Evolutionary conservation across 2,113 vertebrate genomes (phyloP).

Genomic region (Morone saxatilis): DNA sequence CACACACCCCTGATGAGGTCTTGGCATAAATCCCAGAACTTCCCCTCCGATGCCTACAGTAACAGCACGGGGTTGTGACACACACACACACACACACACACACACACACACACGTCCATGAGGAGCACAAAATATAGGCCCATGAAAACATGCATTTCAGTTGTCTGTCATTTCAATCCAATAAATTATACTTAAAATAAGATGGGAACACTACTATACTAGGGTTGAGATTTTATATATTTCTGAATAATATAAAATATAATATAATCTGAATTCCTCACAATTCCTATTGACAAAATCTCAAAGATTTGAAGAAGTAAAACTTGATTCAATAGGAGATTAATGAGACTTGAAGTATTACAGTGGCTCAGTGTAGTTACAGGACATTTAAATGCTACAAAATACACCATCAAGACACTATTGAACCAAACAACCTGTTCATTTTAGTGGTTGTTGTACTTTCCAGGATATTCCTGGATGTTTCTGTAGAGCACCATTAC

Average conservation of each 20-base stretch:
- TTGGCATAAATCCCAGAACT: constrained; percentile 70
- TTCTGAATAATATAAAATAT: too few relatives aligned
- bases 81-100: neutral
- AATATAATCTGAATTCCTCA: too few relatives aligned
- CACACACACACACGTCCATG: neutral
- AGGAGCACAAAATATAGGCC: neutral
- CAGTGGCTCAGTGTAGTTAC: neutral
- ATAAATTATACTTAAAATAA: neutral
- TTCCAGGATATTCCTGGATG: too few relatives aligned
- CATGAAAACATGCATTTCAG: neutral
- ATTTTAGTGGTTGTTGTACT: neutral
- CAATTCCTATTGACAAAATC: neutral
- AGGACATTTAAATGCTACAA: neutral
- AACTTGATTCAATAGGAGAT: neutral
- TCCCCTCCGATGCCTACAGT: constrained; percentile 27
- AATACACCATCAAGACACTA: neutral
- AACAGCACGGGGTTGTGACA: constrained; percentile 38
- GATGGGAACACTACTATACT: neutral
- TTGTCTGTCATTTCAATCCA: neutral
- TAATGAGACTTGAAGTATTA: neutral
- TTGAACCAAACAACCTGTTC: neutral
- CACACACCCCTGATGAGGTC: constrained; percentile 26
- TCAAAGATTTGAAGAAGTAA: neutral
- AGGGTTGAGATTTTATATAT: neutral
- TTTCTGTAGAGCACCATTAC: too few relatives aligned